Evolutionary conservation across 30 jellyfish, hydroid and myxozoan genomes (phyloP), one percentile per base, ranked within the genome.

Genomic region (Nemopilema nomurai): DNA sequence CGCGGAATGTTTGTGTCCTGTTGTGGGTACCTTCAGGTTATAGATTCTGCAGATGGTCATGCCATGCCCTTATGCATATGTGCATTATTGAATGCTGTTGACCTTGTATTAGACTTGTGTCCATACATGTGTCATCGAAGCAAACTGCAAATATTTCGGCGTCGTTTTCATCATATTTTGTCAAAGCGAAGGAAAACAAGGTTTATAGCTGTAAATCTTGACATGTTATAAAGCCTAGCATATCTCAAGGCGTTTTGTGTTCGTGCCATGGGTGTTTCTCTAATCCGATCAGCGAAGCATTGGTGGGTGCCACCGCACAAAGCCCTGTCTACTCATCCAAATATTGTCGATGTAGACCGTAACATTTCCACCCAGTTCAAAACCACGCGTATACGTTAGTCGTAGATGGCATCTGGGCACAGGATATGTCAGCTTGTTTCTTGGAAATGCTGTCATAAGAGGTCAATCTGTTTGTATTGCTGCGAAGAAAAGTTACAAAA

Each of bases 141-240:
- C 13, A 13, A 6, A 41, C 6, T 13, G 9, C 13, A 41, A 41
- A 3, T 41, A 41, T 3, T 41, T 6, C 57, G 13, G 9, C 13
- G 57, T 41, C 13, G 57, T 41, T 41, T 41, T 41, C 57, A 3
- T 41, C 57, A 13, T 41, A 3, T 13, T 41, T 41, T 41, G 13
- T 41, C 13, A 3, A 41, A 41, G 57, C 13, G 6, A 41, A 13
- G 41, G 16, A 16, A 4, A 67, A 63, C 25, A 33, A 23, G 41
- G 33, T 67, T 41, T 18, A 28, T 31, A 73, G 83, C 69, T 66
- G 70, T 73, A 30, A 73, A 73, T 73, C 83, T 73, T 18, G 69
- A 18, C 83, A 73, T 66, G 16, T 32, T 29, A 73, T 41, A 70
- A 26, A 24, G 62, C 63, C 64, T 70, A 19, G 9, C n/a, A 30